A percentile compares a stretch with the other conserved stretches of the same genome.
Conservation (phyloP, 2,797 vertebrate species). For the Lagodon rhomboides region DNA sequence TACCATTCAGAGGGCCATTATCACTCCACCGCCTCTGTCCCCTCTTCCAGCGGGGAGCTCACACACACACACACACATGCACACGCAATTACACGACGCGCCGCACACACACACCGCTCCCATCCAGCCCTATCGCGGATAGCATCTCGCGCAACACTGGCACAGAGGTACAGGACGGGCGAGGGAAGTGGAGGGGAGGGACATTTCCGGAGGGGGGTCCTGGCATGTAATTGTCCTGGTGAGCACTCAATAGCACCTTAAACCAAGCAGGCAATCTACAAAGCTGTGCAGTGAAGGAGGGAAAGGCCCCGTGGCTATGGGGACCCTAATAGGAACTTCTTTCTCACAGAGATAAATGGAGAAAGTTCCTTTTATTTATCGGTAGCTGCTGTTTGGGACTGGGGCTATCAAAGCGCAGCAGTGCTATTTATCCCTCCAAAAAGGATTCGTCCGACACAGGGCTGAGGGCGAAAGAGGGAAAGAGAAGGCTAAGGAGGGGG, state of each 20-base stretch:
- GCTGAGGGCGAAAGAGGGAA: constrained; percentile 79
- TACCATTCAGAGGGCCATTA: constrained; percentile 96
- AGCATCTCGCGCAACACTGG: constrained; percentile 92
- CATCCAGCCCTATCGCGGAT: constrained; percentile 92
- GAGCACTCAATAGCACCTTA: constrained; percentile 99
- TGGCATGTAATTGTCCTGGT: constrained; percentile 97
- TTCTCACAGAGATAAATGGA: constrained; percentile 94
- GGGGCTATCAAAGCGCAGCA: constrained; percentile 92
- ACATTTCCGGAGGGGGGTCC: constrained; percentile 88
- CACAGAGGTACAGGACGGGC: constrained; percentile 85
- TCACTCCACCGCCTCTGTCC: constrained; percentile 88
- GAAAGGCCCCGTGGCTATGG: constrained; percentile 94
- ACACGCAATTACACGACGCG: constrained; percentile 79
- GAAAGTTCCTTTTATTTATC: constrained; percentile 94
- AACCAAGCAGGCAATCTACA: constrained; percentile 97
- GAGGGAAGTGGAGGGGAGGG: constrained; percentile 83
- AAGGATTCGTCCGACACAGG: constrained; percentile 89
- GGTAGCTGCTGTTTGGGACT: constrained; percentile 89
- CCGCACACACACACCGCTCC: constrained; percentile 89
- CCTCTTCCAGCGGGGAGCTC: constrained; percentile 83
- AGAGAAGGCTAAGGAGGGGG: constrained; percentile 80
- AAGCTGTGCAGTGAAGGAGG: constrained; percentile 91
- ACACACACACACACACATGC: constrained; percentile 82
- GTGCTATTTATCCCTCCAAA: constrained; percentile 91
- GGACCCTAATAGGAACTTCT: constrained; percentile 95